A percentile compares a stretch with the other conserved stretches of the same genome.
Evolutionary conservation across 2,888 invertebrate species (phyloP).

Genomic region (Stenotaenia linearis): DNA sequence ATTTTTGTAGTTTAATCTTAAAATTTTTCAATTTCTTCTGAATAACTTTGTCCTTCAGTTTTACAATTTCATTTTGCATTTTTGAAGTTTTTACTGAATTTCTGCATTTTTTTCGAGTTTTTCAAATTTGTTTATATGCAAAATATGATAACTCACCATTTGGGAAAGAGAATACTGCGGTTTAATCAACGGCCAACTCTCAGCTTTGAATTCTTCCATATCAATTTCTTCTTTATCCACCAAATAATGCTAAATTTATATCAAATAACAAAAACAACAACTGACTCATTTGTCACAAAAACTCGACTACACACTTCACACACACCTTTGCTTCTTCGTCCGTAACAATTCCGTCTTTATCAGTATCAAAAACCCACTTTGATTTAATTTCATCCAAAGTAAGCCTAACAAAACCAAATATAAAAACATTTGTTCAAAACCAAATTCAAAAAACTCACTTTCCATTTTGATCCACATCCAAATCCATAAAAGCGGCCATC

Average conservation of each 20-base stretch:
- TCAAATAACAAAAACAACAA: too few species aligned
- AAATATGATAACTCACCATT: conserved; percentile 60
- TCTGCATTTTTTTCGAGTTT: not conserved
- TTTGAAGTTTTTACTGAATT: not conserved
- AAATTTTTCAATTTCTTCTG: too few species aligned
- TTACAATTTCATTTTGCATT: not conserved
- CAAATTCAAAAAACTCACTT: conserved; percentile 42
- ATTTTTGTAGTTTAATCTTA: too few species aligned
- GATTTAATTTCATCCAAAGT: conserved; percentile 53
- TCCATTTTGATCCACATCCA: conserved; percentile 76
- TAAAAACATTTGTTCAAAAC: not conserved
- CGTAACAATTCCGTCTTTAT: conserved; percentile 80
- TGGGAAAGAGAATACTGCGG: conserved; percentile 48
- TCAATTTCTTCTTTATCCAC: conserved; percentile 39
- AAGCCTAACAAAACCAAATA: conserved; percentile 52
- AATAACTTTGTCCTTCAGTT: too few species aligned
- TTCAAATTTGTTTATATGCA: too few species aligned
- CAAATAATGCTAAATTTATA: conserved; percentile 41
- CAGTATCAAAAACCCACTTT: conserved; percentile 74
- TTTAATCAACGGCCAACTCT: conserved; percentile 72
- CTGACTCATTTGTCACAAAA: too few species aligned
- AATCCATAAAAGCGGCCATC: conserved; percentile 61
- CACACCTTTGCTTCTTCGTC: conserved; percentile 70
- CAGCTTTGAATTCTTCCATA: conserved; percentile 44
- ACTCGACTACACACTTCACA: too few species aligned